Percentiles rank a stretch among this genome's conserved stretches.
Conservation (phyloP, 2,113 vertebrate genomes). For the Prionailurus viverrinus region DNA sequence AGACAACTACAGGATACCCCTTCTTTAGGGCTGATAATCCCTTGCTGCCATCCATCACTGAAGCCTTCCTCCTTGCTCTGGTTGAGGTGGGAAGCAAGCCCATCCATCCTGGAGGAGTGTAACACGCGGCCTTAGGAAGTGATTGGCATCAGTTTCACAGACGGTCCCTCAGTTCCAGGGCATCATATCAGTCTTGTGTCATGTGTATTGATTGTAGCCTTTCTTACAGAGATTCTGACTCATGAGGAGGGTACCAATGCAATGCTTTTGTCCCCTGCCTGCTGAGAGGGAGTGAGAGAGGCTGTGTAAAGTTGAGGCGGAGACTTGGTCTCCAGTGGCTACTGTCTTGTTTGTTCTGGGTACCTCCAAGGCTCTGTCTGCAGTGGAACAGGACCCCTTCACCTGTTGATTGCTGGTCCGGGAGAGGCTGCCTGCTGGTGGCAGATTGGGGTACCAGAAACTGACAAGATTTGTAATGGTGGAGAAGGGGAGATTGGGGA, state of each 20-base stretch:
- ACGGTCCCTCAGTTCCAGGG: background rate
- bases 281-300: background rate
- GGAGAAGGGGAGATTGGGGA: background rate
- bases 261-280: background rate
- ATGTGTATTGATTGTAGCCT: conserved; percentile 47
- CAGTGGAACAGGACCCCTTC: background rate
- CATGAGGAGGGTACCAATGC: background rate
- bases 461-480: background rate
- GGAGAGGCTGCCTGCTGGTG: background rate
- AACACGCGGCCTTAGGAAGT: conserved; percentile 69
- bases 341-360: background rate
- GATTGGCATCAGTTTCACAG: conserved; percentile 71
- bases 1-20: background rate
- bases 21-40: background rate
- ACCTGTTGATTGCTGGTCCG: background rate
- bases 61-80: background rate
- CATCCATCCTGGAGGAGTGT: background rate
- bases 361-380: background rate
- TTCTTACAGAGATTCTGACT: conserved; percentile 10
- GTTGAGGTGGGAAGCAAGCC: background rate
- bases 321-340: background rate
- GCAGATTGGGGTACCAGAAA: background rate
- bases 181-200: conserved; percentile 60
- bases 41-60: background rate
- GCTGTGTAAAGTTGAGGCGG: background rate